Percentiles rank a stretch among this genome's conserved stretches.
These are phyloP conservation scores for Germaria angustata DNA, from an alignment of 2,888 invertebrate genomes.

Conservation along the genomic window DNA sequence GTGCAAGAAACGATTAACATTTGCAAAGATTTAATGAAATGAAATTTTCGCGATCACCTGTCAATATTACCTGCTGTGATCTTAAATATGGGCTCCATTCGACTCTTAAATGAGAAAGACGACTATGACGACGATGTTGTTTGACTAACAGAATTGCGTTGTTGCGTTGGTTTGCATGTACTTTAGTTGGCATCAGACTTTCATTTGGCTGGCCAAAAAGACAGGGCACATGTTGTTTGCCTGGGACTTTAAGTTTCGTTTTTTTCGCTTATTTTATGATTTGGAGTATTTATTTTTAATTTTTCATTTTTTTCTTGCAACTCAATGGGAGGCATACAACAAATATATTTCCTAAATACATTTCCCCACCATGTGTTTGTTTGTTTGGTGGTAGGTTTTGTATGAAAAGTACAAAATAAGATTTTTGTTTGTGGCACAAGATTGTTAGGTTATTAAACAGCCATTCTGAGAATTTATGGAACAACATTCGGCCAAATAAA, in stretches of 20 bases:
- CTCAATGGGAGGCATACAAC: slow-evolving; percentile 64
- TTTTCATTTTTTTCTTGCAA: background rate
- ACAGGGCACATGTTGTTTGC: slow-evolving; percentile 36
- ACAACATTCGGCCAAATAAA: slow-evolving; percentile 42
- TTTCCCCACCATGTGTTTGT: slow-evolving; percentile 38
- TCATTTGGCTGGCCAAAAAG: background rate
- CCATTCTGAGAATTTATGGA: slow-evolving; percentile 60
- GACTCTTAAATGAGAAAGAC: slow-evolving; percentile 41
- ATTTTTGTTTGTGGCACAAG: slow-evolving; percentile 54
- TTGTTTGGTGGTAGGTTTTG: slow-evolving; percentile 21
- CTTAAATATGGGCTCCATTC: slow-evolving; percentile 69
- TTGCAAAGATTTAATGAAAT: slow-evolving; percentile 73
- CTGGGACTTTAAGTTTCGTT: slow-evolving; percentile 16
- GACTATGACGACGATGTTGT: slow-evolving; percentile 42
- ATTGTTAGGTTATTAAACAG: slow-evolving; percentile 57
- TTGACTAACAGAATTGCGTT: slow-evolving; percentile 60
- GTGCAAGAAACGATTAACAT: slow-evolving; percentile 67
- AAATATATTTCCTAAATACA: slow-evolving; percentile 52
- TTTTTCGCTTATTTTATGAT: slow-evolving; percentile 29
- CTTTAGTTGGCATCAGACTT: slow-evolving; percentile 25
- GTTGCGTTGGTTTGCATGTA: slow-evolving; percentile 54
- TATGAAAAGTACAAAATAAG: slow-evolving; percentile 24
- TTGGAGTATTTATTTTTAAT: slow-evolving; percentile 7
- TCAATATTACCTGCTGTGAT: slow-evolving; percentile 73
- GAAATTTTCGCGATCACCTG: slow-evolving; percentile 75